Base-by-base conservation (phyloP, 2,888 invertebrate species). In the Drosophila setosimentum region DNA sequence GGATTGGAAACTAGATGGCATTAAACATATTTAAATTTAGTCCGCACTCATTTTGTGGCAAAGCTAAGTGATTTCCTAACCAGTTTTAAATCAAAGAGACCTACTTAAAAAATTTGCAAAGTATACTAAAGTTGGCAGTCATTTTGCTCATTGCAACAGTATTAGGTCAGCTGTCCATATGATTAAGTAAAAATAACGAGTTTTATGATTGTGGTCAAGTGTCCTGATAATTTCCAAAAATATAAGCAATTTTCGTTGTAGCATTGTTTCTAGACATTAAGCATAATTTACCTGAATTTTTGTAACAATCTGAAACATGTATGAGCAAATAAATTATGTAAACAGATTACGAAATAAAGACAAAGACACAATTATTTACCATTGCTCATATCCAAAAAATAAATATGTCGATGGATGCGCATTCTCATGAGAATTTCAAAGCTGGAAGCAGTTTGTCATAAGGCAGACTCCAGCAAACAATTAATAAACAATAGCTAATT, bases 401-500 rank as follows among this genome's bases (percentile, higher is more conserved):
- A 45, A 45, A 45, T 45, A 27, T 45, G 3, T 24, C 45, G 16
- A 16, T 16, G 45, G 45, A 49, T 50, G 50, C 29, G 50, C n/a
- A n/a, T 29, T 6, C 50, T 1, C 50, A 5, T 21, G 30, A 60
- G 45, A 8, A 24, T 16, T 24, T 1, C 24, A 24, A 16, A 27
- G 8, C 45, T 59, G 68, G 42, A 54, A 60, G 21, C 48, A 40
- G 60, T 68, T 68, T 53, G 54, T 60, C 68, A 49, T 13, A 24
- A 32, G 21, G 33, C 33, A 53, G 29, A 49, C 48, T 55, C 10
- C 24, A 24, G 24, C 18, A 18, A 18, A 27, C 40, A 30, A 35
- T 58, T 51, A 68, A 53, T 35, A 58, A 51, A 35, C 37, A 11
- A 11, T 21, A 2, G 27, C 51, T 68, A 68, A 68, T 68, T 68